phyloP scores from a whole-genome alignment of 2,888 invertebrate species.

The Trissonchulus sp. region DNA sequence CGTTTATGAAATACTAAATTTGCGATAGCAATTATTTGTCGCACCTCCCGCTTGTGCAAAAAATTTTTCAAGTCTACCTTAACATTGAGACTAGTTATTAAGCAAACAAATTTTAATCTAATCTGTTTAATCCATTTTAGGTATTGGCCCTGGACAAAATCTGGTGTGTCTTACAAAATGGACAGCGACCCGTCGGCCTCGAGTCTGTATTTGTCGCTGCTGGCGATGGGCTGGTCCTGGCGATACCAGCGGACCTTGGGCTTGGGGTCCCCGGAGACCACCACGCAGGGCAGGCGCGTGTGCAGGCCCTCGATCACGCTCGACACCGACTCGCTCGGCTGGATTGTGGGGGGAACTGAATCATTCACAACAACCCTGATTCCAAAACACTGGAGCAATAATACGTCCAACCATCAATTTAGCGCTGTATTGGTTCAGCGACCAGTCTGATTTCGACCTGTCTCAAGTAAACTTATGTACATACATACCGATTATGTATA shows the following conservation, averaged over 20 bases:
- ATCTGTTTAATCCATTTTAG: no score
- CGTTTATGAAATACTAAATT: no score
- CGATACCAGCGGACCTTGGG: slow-evolving; percentile 19
- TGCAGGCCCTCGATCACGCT: slow-evolving; percentile 36
- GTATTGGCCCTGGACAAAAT: no score
- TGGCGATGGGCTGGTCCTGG: background rate
- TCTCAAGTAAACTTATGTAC: no score
- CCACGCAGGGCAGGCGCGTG: slow-evolving; percentile 33
- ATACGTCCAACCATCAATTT: background rate
- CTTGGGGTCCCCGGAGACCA: slow-evolving; percentile 20
- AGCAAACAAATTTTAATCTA: no score
- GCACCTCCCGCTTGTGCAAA: no score
- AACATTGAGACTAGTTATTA: no score
- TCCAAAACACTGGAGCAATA: background rate
- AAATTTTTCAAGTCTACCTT: no score
- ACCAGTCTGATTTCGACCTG: no score
- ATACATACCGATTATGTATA: no score
- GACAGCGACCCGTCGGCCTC: slow-evolving; percentile 43
- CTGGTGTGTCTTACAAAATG: slow-evolving; percentile 33
- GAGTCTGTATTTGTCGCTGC: slow-evolving; percentile 29
- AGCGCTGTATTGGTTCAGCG: no score
- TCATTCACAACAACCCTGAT: slow-evolving; percentile 14
- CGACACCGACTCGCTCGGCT: slow-evolving; percentile 21
- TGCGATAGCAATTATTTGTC: no score
- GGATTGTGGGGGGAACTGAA: slow-evolving; percentile 37